Evolutionary conservation across 2,888 invertebrate genomes (phyloP).

Genomic region (Agrilus cyanescens): DNA sequence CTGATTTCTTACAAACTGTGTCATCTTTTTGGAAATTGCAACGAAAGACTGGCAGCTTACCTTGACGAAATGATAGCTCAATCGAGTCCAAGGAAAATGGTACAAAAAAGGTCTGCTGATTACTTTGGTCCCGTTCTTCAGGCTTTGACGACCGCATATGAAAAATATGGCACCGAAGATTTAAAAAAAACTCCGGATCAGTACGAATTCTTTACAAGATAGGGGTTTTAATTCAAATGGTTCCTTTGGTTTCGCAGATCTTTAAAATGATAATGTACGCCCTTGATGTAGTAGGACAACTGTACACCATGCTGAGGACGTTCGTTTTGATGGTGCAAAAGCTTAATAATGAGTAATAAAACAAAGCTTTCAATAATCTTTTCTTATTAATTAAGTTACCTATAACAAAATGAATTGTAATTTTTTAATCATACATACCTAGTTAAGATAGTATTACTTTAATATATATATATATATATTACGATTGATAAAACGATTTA

Average conservation of each 20-base stretch:
- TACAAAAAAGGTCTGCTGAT: slow-evolving; percentile 24
- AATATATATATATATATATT: too few relatives aligned
- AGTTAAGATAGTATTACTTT: too few relatives aligned
- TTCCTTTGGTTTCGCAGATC: slow-evolving; percentile 24
- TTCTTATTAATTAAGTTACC: too few relatives aligned
- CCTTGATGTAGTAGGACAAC: too few relatives aligned
- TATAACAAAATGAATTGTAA: too few relatives aligned
- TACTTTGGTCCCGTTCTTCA: slow-evolving; percentile 28
- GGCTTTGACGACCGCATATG: slow-evolving; percentile 27
- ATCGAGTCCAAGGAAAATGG: slow-evolving; percentile 8
- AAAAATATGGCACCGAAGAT: slow-evolving; percentile 25
- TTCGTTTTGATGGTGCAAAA: too few relatives aligned
- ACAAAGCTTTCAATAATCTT: too few relatives aligned
- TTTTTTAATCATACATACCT: too few relatives aligned
- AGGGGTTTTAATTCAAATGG: slow-evolving; percentile 24
- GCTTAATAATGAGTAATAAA: too few relatives aligned
- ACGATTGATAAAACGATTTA: too few relatives aligned
- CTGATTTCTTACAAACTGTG: slow-evolving; percentile 28
- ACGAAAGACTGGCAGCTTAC: slow-evolving; percentile 23
- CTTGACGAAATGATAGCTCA: slow-evolving; percentile 20
- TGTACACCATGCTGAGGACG: too few relatives aligned
- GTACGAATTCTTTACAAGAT: slow-evolving; percentile 25
- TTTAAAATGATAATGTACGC: slow-evolving; percentile 12
- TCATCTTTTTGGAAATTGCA: slow-evolving; percentile 28
- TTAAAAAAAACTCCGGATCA: slow-evolving; percentile 28